A percentile compares a stretch with the other conserved stretches of the same genome.
Conservation (phyloP, 2,888 invertebrate genomes). For the Ophioninae sp. region DNA sequence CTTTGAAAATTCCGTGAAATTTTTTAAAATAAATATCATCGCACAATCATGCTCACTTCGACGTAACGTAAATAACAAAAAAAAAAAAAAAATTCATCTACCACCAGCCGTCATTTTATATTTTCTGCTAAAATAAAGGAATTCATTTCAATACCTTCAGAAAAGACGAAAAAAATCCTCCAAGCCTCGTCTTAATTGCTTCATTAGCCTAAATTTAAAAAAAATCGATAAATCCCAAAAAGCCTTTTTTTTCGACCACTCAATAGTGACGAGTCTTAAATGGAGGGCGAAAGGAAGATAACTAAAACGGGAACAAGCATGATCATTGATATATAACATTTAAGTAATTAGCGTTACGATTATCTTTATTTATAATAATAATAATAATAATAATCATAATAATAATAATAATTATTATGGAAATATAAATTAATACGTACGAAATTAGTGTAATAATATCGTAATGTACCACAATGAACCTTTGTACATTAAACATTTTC, state of each 20-base stretch:
- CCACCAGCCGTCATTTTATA: no score
- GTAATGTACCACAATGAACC: conserved; percentile 75
- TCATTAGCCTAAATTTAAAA: neutral
- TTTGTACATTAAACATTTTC: conserved; percentile 72
- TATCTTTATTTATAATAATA: conserved; percentile 65
- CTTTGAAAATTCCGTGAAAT: no score
- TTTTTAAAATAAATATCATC: no score
- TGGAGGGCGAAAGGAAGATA: neutral
- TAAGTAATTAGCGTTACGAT: conserved; percentile 70
- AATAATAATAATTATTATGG: conserved; percentile 27
- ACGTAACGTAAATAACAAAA: no score
- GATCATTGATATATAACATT: conserved; percentile 67
- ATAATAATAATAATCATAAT: conserved; percentile 30
- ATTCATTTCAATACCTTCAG: no score
- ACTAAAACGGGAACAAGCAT: conserved; percentile 59
- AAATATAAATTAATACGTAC: conserved; percentile 62
- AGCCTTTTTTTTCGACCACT: no score
- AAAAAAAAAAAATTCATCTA: no score
- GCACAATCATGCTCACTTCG: no score
- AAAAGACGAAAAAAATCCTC: no score
- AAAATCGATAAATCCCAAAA: neutral
- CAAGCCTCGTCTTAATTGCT: no score
- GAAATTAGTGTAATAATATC: conserved; percentile 56
- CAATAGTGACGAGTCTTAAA: neutral
- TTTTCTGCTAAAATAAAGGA: no score